Conservation (phyloP, 1,140 invertebrate species). For the Daktulosphaira vitifoliae region DNA sequence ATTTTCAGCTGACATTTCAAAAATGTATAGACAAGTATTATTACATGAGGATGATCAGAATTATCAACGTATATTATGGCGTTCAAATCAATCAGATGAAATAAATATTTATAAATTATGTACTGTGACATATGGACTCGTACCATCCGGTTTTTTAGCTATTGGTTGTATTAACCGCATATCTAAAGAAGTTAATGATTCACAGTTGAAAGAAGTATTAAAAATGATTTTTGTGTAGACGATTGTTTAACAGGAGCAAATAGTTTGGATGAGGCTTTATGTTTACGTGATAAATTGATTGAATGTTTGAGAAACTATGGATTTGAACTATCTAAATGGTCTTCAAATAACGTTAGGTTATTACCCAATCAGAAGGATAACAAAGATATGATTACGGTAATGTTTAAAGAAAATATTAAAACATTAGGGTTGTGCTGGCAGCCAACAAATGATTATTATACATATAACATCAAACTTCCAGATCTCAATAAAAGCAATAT, state of each 20-base stretch:
- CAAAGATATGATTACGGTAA: too few species aligned
- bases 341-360: not conserved
- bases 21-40: too few species aligned
- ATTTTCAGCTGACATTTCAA: too few species aligned
- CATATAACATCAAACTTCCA: not conserved
- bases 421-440: not conserved
- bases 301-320: not conserved
- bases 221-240: slow-evolving; percentile 45
- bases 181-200: slow-evolving; percentile 37
- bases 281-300: not conserved
- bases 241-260: slow-evolving; percentile 38
- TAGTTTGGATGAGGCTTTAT: not conserved
- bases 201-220: slow-evolving; percentile 38
- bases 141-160: slow-evolving; percentile 41
- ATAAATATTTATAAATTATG: slow-evolving; percentile 40
- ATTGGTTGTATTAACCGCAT: slow-evolving; percentile 41
- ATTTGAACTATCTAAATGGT: slow-evolving; percentile 20
- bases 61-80: slow-evolving; percentile 40
- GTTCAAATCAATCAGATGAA: slow-evolving; percentile 31
- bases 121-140: slow-evolving; percentile 43
- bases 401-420: not conserved
- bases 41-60: slow-evolving; percentile 37
- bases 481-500: not conserved
- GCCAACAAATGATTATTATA: not conserved
- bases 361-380: too few species aligned